Base-by-base conservation (phyloP, 2,888 invertebrate species). In the Pristionchus maxplancki region DNA sequence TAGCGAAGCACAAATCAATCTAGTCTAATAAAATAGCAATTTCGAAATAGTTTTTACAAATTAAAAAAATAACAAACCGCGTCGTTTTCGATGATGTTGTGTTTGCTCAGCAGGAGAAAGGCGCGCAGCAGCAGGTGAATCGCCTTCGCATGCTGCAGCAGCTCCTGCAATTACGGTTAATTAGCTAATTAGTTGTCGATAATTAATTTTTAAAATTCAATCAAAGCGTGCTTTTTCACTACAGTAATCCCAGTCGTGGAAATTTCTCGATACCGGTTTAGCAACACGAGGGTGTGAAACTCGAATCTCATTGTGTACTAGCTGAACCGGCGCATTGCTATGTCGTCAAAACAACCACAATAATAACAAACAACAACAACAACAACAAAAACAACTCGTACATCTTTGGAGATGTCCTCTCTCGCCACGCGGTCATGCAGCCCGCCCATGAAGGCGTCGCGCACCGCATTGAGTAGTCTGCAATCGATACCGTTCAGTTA, bases 41-140 rank as follows among this genome's bases (percentile, higher is more conserved):
- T 15, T 78, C 20, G 28, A 78, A 24, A 20, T 20, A n/a, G 9
- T 78, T 20, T 48, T 24, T 20, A 44, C 15, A 44, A 48, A 28
- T 40, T 20, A 24, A 20, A 78, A 44, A 0, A 78, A 44, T 24
- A n/a, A 78, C 78, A 6, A n/a, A n/a, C n/a, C n/a, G 78, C 78
- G 1, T 40, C n/a, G 9, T 78, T 17, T 9, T 28, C 13, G 78
- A 40, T 13, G n/a, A 78, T 28, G 48, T 78, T 15, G 78, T 78
- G 78, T 8, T 40, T 0, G 17, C 8, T 24, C 13, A 78, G 78
- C 2, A 13, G 78, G 78, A 40, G 8, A 1, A 48, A 78, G 78
- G 78, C 9, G 15, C 78, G 78, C 3, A 78, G 44, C 78, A 78
- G 78, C 44, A 44, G 28, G n/a, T 78, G 44, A n/a, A 78, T 48